Conservation (phyloP, 2,888 invertebrate species). For the Arrhopalites spinosus region DNA sequence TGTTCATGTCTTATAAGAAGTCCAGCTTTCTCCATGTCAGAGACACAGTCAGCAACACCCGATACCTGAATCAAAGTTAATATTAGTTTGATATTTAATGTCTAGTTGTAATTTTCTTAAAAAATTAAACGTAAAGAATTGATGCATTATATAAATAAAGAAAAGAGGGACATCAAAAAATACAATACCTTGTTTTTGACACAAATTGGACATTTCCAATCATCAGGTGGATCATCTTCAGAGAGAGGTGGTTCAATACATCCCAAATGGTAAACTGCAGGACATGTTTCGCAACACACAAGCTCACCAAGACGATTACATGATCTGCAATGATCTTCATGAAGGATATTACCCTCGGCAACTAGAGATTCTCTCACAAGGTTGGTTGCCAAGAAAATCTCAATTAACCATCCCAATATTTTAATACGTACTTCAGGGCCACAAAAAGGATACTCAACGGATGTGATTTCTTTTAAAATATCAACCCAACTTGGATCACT, state of each 20-base stretch:
- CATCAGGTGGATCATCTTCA: slow-evolving; percentile 85
- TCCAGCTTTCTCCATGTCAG: slow-evolving; percentile 89
- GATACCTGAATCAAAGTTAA: slow-evolving; percentile 64
- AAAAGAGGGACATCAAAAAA: not conserved
- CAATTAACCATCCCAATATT: slow-evolving; percentile 88
- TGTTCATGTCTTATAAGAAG: slow-evolving; percentile 90
- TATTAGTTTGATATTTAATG: not conserved
- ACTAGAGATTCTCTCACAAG: slow-evolving; percentile 74
- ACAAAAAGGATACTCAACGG: slow-evolving; percentile 83
- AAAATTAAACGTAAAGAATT: not conserved
- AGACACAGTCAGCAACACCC: slow-evolving; percentile 92
- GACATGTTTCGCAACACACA: slow-evolving; percentile 96
- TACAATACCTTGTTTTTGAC: slow-evolving; percentile 76
- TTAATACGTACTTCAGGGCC: slow-evolving; percentile 75
- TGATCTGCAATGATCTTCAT: slow-evolving; percentile 89
- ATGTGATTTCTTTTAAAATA: slow-evolving; percentile 57
- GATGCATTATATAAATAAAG: not conserved
- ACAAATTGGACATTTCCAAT: slow-evolving; percentile 96
- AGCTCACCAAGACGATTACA: slow-evolving; percentile 93
- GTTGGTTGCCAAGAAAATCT: slow-evolving; percentile 91
- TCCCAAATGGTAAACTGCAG: slow-evolving; percentile 95
- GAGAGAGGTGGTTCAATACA: slow-evolving; percentile 91
- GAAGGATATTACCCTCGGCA: slow-evolving; percentile 75
- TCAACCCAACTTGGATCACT: slow-evolving; percentile 69
- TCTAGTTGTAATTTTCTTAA: no score